Base-by-base conservation (phyloP, 2,113 vertebrate genomes). In the Calyptommatus sinebrachiatus region DNA sequence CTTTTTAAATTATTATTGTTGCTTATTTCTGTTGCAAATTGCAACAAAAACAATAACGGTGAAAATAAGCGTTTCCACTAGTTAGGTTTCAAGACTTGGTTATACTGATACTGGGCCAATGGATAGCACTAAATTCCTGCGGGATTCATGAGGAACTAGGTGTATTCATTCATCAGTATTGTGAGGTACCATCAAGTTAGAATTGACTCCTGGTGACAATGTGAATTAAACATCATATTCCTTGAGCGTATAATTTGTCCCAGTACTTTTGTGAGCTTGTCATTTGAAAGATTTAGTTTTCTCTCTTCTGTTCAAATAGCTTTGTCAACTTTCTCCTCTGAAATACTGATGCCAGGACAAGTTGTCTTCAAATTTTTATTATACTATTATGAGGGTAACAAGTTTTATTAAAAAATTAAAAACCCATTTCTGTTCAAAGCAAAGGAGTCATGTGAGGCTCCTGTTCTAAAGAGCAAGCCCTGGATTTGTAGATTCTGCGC, bases 401-500 rank as follows among this genome's bases (percentile, higher is more conserved):
- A 24, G 67, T 22, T 16, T 46, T n/a, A n/a, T 10, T 29, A 60
- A 28, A 50, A 35, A 14, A 67, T 16, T 28, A 3, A 41, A 24
- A 24, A 41, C 63, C 53, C 14, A 65, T 22, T 21, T 73, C n/a
- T 69, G 35, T n/a, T 45, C 21, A n/a, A 29, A 71, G 29, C 48
- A 65, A 71, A 80, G 45, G 28, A 72, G 45, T 45, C 21, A 60
- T 45, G 45, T 35, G 29, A 71, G 18, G 48, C 22, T 11, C 9
- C 31, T 41, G 20, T 16, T 62, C 4, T 28, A 53, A 16, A n/a
- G n/a, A 14, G 70, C 46, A 45, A 29, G 7, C 35, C 41, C 20
- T 14, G 61, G 71, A 72, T 28, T 9, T 0, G 0, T 1, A 31
- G 24, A 77, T 77, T 31, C 48, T 48, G 1, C 41, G 22, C 26